Base-by-base conservation (phyloP, 1,140 invertebrate genomes). In the Orius insidiosus region DNA sequence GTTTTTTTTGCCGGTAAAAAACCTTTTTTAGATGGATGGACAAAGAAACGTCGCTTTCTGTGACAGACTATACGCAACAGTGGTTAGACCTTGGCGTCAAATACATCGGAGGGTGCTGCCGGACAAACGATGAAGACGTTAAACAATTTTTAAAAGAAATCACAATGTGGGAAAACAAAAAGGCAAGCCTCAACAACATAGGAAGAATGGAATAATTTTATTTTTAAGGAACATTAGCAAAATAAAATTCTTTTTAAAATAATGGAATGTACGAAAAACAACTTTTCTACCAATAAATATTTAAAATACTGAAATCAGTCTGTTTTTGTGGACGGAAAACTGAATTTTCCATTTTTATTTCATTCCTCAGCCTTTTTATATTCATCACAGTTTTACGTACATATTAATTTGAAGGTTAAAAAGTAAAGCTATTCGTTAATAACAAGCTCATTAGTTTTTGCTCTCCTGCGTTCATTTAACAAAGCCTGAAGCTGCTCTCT, bases 71-170 rank as follows among this genome's bases (percentile, higher is more conserved):
- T 58, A 67, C 81, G n/a, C 55, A 66, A 1, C 65, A 74, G 38
- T 88, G 82, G 81, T 55, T 83, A 1, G 60, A 77, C 36, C 53
- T 74, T 9, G 80, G 80, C 4, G 78, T 79, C 0, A 66, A 63
- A 46, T 81, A 74, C 56, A 69, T 87, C 46, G 85, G 84, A 6
- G 81, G 85, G 1, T 88, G 84, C 56, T 88, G 85, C 57, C 24
- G 24, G n/a, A 24, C 78, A 0, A 69, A 69, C 53, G 70, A 71
- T 9, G 57, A 68, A 4, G 76, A 84, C 56, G 71, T 85, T 9
- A 15, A 43, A 30, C 41, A 43, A 30, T 19, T 43, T 8, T 13
- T n/a, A 30, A 5, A 43, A 11, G 11, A 43, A 43, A 43, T 43
- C 6, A 43, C 18, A 3, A 31, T 14, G 7, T 45, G 32, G 32